A percentile compares a stretch with the other conserved stretches of the same genome.
These are phyloP conservation scores for Sus cebifrons DNA, from an alignment of 2,797 vertebrate genomes.

Conservation along the genomic window DNA sequence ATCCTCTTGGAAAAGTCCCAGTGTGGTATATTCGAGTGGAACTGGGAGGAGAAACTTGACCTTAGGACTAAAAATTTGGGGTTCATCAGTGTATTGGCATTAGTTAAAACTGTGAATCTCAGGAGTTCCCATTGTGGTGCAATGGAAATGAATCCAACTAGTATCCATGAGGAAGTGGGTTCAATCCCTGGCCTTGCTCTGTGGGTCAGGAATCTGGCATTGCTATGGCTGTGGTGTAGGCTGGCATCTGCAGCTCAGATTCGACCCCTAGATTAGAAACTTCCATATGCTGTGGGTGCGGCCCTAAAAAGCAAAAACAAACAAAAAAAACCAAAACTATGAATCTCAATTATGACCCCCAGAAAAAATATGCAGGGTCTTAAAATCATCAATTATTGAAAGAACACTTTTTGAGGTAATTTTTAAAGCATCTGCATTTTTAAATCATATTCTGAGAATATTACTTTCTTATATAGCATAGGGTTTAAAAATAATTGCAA, in stretches of 20 bases:
- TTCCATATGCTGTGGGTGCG: too few species aligned
- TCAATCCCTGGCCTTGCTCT: too few species aligned
- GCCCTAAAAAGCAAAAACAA: too few species aligned
- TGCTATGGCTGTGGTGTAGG: too few species aligned
- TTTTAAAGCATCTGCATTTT: conserved; percentile 36
- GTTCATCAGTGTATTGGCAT: not conserved
- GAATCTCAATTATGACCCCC: not conserved
- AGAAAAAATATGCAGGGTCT: conserved; percentile 4
- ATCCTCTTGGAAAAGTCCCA: conserved; percentile 9
- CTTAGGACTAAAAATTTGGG: not conserved
- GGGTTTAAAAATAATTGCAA: conserved; percentile 56
- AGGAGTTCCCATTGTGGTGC: too few species aligned
- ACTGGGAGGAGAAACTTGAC: not conserved
- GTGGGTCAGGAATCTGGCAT: too few species aligned
- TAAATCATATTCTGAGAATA: conserved; percentile 52
- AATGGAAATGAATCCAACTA: too few species aligned
- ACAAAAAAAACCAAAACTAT: not conserved
- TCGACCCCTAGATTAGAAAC: too few species aligned
- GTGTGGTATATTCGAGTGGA: not conserved
- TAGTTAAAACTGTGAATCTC: not conserved
- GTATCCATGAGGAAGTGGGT: too few species aligned
- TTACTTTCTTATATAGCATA: conserved; percentile 26
- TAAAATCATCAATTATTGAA: conserved; percentile 22
- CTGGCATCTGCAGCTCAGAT: too few species aligned
- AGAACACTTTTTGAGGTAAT: not conserved